These are phyloP conservation scores for Cardiocondyla obscurior DNA, from an alignment of 1,140 invertebrate genomes.

Conservation along the genomic window DNA sequence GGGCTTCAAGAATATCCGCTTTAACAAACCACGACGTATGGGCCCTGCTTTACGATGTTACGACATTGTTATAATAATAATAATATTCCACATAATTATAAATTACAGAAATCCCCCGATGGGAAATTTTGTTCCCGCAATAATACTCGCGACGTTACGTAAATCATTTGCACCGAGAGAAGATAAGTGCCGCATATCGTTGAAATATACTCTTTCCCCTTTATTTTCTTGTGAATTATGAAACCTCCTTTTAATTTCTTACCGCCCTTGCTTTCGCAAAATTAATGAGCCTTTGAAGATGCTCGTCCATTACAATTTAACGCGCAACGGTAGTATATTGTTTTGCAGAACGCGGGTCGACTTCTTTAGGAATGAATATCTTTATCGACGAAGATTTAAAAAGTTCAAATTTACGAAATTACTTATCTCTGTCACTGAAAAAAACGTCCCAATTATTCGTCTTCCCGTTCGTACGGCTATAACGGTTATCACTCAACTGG, in stretches of 20 bases:
- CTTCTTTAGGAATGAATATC: neutral
- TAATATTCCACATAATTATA: too few relatives aligned
- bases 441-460: neutral
- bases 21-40: neutral
- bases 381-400: neutral
- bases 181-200: neutral
- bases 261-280: neutral
- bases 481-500: neutral
- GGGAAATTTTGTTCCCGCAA: too few relatives aligned
- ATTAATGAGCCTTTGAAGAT: constrained; percentile 3
- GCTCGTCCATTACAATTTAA: constrained; percentile 1
- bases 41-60: neutral
- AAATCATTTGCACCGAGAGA: neutral
- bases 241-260: neutral
- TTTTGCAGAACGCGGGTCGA: neutral
- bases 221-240: neutral
- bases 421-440: neutral
- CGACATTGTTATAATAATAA: constrained; percentile 5
- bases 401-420: neutral
- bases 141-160: neutral
- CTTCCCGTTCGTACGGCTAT: neutral
- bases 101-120: too few relatives aligned
- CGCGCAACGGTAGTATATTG: neutral
- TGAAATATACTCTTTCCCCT: neutral
- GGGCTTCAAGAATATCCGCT: neutral